These are phyloP conservation scores for Pseudorasbora parva DNA, from an alignment of 2,113 vertebrate species.

Conservation along the genomic window DNA sequence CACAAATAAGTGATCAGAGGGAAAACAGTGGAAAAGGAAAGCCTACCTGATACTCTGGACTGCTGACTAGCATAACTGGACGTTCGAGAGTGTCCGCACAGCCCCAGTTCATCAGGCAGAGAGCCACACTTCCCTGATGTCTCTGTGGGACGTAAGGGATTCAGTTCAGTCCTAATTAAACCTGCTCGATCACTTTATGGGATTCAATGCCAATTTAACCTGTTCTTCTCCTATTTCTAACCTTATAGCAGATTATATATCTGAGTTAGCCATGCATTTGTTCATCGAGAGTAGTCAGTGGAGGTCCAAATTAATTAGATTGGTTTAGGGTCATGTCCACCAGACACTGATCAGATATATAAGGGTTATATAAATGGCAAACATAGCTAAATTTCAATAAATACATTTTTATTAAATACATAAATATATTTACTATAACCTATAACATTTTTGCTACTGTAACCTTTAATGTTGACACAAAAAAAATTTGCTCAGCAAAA, in stretches of 20 bases:
- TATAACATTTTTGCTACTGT: not conserved
- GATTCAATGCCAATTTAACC: not conserved
- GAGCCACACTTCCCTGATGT: constrained; percentile 85
- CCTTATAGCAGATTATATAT: not conserved
- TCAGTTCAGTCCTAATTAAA: constrained; percentile 24
- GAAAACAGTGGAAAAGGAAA: not conserved
- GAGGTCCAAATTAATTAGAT: not conserved
- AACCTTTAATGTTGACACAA: not conserved
- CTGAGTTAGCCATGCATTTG: not conserved
- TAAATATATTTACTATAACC: not conserved
- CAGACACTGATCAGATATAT: not conserved
- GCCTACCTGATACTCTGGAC: constrained; percentile 94
- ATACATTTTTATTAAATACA: not conserved
- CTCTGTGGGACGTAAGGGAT: constrained; percentile 73
- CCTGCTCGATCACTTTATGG: not conserved
- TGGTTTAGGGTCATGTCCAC: not conserved
- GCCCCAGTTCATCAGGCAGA: constrained; percentile 86
- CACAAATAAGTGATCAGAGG: not conserved
- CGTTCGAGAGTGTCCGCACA: constrained; percentile 91
- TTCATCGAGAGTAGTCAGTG: not conserved
- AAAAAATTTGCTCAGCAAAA: too few species aligned
- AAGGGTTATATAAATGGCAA: not conserved
- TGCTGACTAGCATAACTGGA: constrained; percentile 97
- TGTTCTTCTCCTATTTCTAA: not conserved
- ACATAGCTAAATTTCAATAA: not conserved